These are phyloP conservation scores for Cataglyphis hispanica DNA, from an alignment of 1,140 invertebrate genomes.

Conservation along the genomic window DNA sequence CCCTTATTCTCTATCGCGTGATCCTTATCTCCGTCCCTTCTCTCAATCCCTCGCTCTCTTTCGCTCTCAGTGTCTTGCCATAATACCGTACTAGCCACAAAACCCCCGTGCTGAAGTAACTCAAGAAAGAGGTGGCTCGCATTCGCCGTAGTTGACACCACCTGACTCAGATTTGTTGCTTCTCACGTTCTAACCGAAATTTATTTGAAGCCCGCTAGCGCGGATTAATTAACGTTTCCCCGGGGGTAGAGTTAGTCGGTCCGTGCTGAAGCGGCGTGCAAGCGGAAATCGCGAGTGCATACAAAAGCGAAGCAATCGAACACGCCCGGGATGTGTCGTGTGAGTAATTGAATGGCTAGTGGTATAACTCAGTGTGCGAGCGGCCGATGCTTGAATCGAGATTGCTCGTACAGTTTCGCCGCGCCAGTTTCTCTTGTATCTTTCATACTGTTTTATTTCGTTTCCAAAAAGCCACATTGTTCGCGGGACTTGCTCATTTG, in stretches of 20 bases:
- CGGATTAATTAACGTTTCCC: conserved; percentile 84
- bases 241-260: conserved; percentile 54
- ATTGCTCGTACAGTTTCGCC: conserved; percentile 42
- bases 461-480: not conserved
- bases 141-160: conserved; percentile 84
- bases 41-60: conserved; percentile 27
- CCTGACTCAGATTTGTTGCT: conserved; percentile 87
- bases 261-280: conserved; percentile 18
- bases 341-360: conserved; percentile 47
- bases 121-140: conserved; percentile 81
- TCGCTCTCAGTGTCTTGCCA: conserved; percentile 48
- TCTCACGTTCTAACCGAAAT: conserved; percentile 87
- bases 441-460: conserved; percentile 26
- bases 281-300: conserved; percentile 31
- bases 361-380: conserved; percentile 37
- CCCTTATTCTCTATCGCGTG: conserved; percentile 71
- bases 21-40: conserved; percentile 70
- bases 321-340: conserved; percentile 16
- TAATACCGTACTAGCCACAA: conserved; percentile 75
- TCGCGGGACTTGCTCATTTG: not conserved
- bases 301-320: conserved; percentile 63
- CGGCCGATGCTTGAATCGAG: conserved; percentile 45
- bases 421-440: conserved; percentile 44
- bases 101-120: conserved; percentile 78
- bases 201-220: conserved; percentile 84